These are phyloP conservation scores for Idaea aversata DNA, from an alignment of 2,888 invertebrate species.

Conservation along the genomic window DNA sequence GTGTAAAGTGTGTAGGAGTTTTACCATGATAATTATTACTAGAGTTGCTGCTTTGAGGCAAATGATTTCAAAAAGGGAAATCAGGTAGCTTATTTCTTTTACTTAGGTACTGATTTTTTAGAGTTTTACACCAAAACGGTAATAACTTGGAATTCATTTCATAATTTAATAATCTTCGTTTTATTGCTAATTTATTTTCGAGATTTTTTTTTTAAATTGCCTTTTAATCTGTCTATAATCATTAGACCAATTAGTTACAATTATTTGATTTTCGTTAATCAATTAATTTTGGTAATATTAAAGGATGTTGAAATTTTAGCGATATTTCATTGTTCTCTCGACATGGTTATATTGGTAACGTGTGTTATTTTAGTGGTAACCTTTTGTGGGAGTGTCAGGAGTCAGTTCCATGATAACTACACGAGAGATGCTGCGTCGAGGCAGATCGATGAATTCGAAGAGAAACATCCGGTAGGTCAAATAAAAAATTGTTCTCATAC, in stretches of 20 bases:
- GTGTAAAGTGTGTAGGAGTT: too few species aligned
- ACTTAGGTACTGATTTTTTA: too few species aligned
- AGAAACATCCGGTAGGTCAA: slow-evolving; percentile 3
- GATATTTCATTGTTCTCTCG: not conserved
- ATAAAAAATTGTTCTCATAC: too few species aligned
- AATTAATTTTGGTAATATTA: too few species aligned
- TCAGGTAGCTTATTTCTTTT: slow-evolving; percentile 1
- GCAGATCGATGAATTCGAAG: not conserved
- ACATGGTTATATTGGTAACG: not conserved
- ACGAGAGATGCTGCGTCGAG: slow-evolving; percentile 15
- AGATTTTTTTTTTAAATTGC: too few species aligned
- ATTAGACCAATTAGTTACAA: too few species aligned
- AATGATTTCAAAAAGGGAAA: not conserved
- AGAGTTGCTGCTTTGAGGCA: slow-evolving; percentile 11
- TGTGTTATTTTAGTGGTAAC: not conserved
- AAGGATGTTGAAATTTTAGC: not conserved
- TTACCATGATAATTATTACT: slow-evolving; percentile 15
- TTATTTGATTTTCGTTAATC: too few species aligned
- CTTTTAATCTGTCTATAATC: too few species aligned
- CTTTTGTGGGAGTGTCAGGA: not conserved
- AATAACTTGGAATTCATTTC: too few species aligned
- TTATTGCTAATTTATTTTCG: too few species aligned
- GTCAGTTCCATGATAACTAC: slow-evolving; percentile 8
- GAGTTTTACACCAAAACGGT: too few species aligned
- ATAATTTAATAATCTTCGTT: too few species aligned